These are phyloP conservation scores for Actinostola sp. DNA, from an alignment of 92 coral and sea anemone species.

Conservation along the genomic window DNA sequence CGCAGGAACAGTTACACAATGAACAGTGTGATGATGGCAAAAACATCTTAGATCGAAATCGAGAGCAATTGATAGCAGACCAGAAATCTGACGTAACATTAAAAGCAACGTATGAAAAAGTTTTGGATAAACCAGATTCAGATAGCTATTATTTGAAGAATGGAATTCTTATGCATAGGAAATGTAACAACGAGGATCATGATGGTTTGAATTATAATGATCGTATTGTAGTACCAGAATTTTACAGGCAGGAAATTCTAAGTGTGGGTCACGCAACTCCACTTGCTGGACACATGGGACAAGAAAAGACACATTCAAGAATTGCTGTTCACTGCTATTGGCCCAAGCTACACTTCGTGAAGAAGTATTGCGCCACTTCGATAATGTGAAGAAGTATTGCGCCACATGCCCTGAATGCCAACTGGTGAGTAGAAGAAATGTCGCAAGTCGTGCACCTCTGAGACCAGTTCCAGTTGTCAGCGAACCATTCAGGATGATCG, in stretches of 20 bases:
- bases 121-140: no score
- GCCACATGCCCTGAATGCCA: constrained; percentile 59
- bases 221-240: constrained; percentile 34
- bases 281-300: constrained; percentile 45
- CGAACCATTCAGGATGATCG: constrained; percentile 47
- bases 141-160: no score
- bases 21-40: no score
- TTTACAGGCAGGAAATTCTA: constrained; percentile 31
- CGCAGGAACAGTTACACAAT: no score
- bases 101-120: no score
- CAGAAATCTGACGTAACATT: no score
- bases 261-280: constrained; percentile 50
- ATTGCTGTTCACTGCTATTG: constrained; percentile 41
- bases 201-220: not conserved
- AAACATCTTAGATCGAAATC: no score
- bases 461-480: constrained; percentile 12
- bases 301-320: no score
- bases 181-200: not conserved
- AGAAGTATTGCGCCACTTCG: no score
- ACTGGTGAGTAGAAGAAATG: constrained; percentile 38
- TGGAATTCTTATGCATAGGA: constrained; percentile 11
- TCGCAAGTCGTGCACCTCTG: constrained; percentile 38
- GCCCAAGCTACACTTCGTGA: constrained; percentile 29
- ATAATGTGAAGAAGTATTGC: constrained; percentile 37
- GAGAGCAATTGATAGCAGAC: no score